Evolutionary conservation across 2,113 vertebrate genomes (phyloP).

Genomic region (Corvus moneduloides): DNA sequence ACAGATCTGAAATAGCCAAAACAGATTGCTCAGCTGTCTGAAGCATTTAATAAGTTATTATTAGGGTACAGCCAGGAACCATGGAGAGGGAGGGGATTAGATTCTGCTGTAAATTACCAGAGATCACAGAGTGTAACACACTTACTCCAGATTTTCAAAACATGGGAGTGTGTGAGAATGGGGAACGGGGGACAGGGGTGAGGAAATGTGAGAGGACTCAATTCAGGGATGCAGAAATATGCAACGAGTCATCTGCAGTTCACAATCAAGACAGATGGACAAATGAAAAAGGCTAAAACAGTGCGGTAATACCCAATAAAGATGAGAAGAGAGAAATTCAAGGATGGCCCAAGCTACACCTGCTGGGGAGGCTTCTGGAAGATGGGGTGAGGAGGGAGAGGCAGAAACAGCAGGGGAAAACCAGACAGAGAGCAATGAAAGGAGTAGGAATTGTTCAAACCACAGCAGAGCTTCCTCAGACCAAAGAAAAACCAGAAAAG

Average conservation of each 20-base stretch:
- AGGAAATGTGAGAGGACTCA: neutral
- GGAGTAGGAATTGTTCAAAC: neutral
- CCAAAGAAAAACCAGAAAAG: neutral
- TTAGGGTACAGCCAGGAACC: neutral
- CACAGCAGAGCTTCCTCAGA: neutral
- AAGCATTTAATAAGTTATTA: neutral
- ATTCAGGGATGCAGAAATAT: neutral
- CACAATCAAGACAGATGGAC: neutral
- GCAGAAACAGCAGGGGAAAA: neutral
- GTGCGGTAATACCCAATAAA: neutral
- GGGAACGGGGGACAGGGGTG: accelerated
- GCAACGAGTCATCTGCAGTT: neutral
- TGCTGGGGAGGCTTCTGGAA: neutral
- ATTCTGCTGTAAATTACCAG: neutral
- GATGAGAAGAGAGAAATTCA: neutral
- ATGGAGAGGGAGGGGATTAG: neutral
- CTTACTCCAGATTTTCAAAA: neutral
- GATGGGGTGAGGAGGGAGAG: neutral
- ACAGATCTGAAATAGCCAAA: neutral
- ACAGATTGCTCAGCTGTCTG: neutral
- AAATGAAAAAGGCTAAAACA: neutral
- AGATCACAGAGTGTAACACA: neutral
- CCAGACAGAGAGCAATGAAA: neutral
- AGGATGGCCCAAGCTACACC: neutral
- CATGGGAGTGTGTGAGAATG: neutral